Evolutionary conservation across 1,140 invertebrate species (phyloP).

Genomic region (Radopholus similis): DNA sequence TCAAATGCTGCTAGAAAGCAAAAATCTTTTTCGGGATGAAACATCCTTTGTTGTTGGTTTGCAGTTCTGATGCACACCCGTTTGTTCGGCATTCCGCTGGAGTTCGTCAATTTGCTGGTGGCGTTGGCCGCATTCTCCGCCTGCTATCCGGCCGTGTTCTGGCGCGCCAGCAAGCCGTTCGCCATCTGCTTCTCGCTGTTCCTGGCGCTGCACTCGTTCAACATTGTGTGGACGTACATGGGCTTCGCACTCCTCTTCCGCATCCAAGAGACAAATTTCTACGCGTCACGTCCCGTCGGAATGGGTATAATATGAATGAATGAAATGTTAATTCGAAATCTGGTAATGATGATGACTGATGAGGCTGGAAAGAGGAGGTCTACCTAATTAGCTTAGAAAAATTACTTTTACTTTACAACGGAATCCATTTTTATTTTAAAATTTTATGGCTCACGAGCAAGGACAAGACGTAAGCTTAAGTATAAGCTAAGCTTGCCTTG

Average conservation of each 20-base stretch:
- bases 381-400: constrained; percentile 4
- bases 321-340: too few relatives aligned
- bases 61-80: constrained; percentile 56
- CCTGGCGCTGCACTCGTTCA: constrained; percentile 41
- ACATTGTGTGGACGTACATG: constrained; percentile 49
- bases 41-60: constrained; percentile 19
- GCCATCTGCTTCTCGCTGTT: constrained; percentile 48
- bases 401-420: constrained; percentile 18
- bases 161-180: constrained; percentile 54
- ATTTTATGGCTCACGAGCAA: too few relatives aligned
- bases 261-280: constrained; percentile 57
- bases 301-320: constrained; percentile 47
- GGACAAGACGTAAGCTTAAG: too few relatives aligned
- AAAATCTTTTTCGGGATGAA: constrained; percentile 1
- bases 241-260: constrained; percentile 52
- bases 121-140: constrained; percentile 49
- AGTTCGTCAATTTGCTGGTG: constrained; percentile 54
- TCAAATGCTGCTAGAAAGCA: constrained; percentile 5
- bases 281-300: constrained; percentile 52
- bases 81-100: constrained; percentile 58
- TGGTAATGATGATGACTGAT: too few relatives aligned
- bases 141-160: constrained; percentile 55
- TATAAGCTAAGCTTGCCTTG: too few relatives aligned
- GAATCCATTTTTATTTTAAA: too few relatives aligned
- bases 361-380: too few relatives aligned